Evolutionary conservation across 2,888 invertebrate species (phyloP), one percentile per base, ranked within the genome.

Genomic region (Panopea generosa): DNA sequence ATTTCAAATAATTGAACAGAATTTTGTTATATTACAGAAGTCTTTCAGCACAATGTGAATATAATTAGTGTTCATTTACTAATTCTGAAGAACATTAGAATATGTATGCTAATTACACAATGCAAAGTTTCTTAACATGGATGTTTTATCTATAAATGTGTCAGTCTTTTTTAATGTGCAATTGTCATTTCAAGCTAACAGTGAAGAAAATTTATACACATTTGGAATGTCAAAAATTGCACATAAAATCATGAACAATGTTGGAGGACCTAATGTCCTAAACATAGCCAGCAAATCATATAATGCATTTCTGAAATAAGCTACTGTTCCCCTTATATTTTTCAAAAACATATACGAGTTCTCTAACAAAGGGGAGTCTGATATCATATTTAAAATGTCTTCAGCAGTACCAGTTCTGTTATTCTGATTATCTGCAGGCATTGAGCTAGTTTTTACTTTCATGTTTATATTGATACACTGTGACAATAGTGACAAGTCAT

Each of bases 1-100:
- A 40, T 40, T 40, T 40, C 40, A 40, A 40, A 40, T 40, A 40
- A 40, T 40, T 40, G 40, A 40, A 40, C 40, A 40, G 40, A 40
- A 40, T 40, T 40, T 40, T 40, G 40, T 40, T 40, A 40, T 40
- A 40, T 7, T 40, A 16, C 40, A 40, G 40, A 40, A 40, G 40
- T 40, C 16, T 40, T 40, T 40, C 9, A 11, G 40, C 40, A 40
- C 40, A 40, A 40, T 40, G 40, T 40, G 40, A 40, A 40, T 40
- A 40, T 40, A 40, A 40, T 40, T 40, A 40, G 40, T 16, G 40
- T 40, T 40, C 40, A 40, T 40, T 40, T 40, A 40, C 40, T 40
- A 40, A 40, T 40, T n/a, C n/a, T n/a, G n/a, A 40, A 40, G 7
- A 40, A 40, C 40, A 40, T 40, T 11, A 40, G 16, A 40, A 40